Evolutionary conservation across 1,140 invertebrate species (phyloP).

Genomic region (Batillaria attramentaria): DNA sequence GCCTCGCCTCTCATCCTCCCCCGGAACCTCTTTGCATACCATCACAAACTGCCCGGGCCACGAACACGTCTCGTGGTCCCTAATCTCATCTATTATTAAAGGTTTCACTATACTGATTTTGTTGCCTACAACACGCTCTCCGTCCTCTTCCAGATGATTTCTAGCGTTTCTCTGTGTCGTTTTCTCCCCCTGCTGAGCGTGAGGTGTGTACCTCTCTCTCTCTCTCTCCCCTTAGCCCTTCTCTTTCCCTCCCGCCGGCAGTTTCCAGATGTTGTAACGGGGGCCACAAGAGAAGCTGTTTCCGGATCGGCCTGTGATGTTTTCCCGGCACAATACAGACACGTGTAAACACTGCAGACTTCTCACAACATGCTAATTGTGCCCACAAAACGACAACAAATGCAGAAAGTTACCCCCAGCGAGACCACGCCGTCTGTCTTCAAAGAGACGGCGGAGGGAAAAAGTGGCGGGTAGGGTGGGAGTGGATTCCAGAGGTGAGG

Average conservation of each 20-base stretch:
- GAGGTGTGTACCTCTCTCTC: not conserved
- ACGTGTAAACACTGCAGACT: not conserved
- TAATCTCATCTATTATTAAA: too few relatives aligned
- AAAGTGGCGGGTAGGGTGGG: too few relatives aligned
- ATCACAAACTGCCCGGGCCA: too few relatives aligned
- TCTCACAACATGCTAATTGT: constrained; percentile 22
- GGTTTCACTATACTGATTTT: too few relatives aligned
- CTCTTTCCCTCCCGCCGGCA: not conserved
- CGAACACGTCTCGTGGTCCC: too few relatives aligned
- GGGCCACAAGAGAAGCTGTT: not conserved
- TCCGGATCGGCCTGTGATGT: constrained; percentile 15
- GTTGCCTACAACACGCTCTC: too few relatives aligned
- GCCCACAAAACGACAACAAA: constrained; percentile 7
- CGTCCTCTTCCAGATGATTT: not conserved
- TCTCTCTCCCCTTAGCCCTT: not conserved
- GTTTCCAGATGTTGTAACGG: constrained; percentile 1
- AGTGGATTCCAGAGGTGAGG: too few relatives aligned
- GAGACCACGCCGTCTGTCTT: too few relatives aligned
- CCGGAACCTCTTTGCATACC: too few relatives aligned
- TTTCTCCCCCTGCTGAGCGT: not conserved
- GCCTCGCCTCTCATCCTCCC: not conserved
- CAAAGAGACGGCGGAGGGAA: too few relatives aligned
- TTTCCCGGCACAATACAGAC: not conserved
- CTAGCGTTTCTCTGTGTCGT: not conserved
- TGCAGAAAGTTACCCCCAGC: not conserved